Conservation (phyloP, 2,888 invertebrate species). For the Pantelozetes paolii region DNA sequence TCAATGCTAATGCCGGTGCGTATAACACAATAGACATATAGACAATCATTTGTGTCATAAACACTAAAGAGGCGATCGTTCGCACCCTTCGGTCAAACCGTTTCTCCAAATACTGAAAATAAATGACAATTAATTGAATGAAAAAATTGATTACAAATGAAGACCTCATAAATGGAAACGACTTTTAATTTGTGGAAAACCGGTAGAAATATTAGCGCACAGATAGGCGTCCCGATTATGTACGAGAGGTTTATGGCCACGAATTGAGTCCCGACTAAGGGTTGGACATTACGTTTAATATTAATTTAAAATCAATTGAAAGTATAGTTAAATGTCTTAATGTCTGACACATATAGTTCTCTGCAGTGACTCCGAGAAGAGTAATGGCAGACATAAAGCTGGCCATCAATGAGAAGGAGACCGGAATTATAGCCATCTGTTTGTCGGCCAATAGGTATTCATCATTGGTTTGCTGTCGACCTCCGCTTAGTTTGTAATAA, state of each 20-base stretch:
- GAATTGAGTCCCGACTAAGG: slow-evolving; percentile 61
- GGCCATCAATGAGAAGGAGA: slow-evolving; percentile 45
- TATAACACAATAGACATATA: slow-evolving; percentile 82
- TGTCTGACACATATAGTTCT: slow-evolving; percentile 46
- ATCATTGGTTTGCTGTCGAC: slow-evolving; percentile 74
- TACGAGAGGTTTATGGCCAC: slow-evolving; percentile 71
- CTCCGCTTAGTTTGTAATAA: slow-evolving; percentile 78
- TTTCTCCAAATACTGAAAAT: slow-evolving; percentile 72
- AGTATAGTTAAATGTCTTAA: no score
- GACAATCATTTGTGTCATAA: slow-evolving; percentile 80
- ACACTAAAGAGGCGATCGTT: slow-evolving; percentile 73
- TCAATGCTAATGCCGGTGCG: slow-evolving; percentile 82
- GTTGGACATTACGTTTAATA: slow-evolving; percentile 63
- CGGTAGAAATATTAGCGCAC: slow-evolving; percentile 71
- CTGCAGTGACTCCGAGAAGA: slow-evolving; percentile 45
- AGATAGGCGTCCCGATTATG: slow-evolving; percentile 69
- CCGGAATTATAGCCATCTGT: slow-evolving; percentile 45
- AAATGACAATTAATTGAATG: slow-evolving; percentile 33
- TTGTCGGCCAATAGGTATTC: slow-evolving; percentile 46
- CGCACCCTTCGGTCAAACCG: slow-evolving; percentile 75
- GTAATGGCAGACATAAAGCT: slow-evolving; percentile 45
- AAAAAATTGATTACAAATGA: slow-evolving; percentile 1
- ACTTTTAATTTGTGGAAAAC: slow-evolving; percentile 77
- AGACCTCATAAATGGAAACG: slow-evolving; percentile 78
- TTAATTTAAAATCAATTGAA: slow-evolving; percentile 71